Evolutionary conservation across 1,140 invertebrate genomes (phyloP).

Genomic region (Gryon sp.): DNA sequence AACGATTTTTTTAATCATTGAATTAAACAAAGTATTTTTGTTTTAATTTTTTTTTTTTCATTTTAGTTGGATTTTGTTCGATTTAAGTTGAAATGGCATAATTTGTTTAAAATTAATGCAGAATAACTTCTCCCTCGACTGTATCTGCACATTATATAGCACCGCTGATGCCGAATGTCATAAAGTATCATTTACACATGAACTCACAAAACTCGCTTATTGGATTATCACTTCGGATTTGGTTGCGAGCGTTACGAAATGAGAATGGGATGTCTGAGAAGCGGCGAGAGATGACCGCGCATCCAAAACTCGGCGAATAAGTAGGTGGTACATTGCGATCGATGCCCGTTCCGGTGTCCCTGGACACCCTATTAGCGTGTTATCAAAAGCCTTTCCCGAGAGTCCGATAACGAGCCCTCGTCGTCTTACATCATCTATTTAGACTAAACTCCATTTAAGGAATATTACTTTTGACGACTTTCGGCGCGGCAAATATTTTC

Average conservation of each 20-base stretch:
- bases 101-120: neutral
- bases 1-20: too few species aligned
- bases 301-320: slow-evolving; percentile 25
- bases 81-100: neutral
- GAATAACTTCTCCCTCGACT: neutral
- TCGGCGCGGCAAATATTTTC: slow-evolving; percentile 19
- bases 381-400: slow-evolving; percentile 56
- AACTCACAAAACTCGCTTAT: slow-evolving; percentile 41
- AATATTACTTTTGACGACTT: slow-evolving; percentile 37
- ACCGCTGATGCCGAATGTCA: slow-evolving; percentile 11
- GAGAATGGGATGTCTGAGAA: slow-evolving; percentile 36
- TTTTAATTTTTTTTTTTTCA: too few species aligned
- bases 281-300: slow-evolving; percentile 31
- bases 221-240: slow-evolving; percentile 48
- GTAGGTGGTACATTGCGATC: slow-evolving; percentile 9
- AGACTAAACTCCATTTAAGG: slow-evolving; percentile 38
- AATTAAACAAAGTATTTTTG: too few species aligned
- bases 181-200: slow-evolving; percentile 25
- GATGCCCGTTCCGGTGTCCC: slow-evolving; percentile 41
- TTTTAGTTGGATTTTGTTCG: too few species aligned
- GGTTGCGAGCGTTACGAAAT: slow-evolving; percentile 8
- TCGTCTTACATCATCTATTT: slow-evolving; percentile 46
- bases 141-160: neutral
- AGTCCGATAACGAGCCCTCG: slow-evolving; percentile 53
- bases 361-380: slow-evolving; percentile 60